Conservation (phyloP, 2,888 invertebrate species). For the Parnassius mnemosyne region DNA sequence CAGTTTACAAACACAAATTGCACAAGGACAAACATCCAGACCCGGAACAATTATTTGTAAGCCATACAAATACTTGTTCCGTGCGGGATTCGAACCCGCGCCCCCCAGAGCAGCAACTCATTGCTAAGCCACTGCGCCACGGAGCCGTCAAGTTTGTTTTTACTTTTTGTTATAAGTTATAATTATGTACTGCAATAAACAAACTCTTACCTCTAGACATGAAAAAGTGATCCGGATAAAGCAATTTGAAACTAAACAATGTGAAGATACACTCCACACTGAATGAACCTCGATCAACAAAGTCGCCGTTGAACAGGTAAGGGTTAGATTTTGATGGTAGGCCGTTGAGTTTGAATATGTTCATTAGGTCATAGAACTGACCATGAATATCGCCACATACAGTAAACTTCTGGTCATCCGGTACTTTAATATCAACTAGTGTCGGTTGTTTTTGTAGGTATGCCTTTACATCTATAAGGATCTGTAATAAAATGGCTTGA, state of each 20-base stretch:
- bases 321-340: slow-evolving; percentile 96
- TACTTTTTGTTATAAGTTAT: too few species aligned
- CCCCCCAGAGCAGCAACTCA: too few species aligned
- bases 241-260: slow-evolving; percentile 96
- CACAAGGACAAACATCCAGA: too few species aligned
- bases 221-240: slow-evolving; percentile 97
- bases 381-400: slow-evolving; percentile 99
- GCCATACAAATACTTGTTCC: too few species aligned
- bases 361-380: slow-evolving; percentile 98
- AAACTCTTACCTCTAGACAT: slow-evolving; percentile 94
- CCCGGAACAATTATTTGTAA: too few species aligned
- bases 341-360: slow-evolving; percentile 98
- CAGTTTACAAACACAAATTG: too few species aligned
- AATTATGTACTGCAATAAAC: too few species aligned
- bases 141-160: too few species aligned
- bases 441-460: slow-evolving; percentile 92
- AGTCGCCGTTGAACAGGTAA: slow-evolving; percentile 99
- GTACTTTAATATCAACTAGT: slow-evolving; percentile 93
- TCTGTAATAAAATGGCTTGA: slow-evolving; percentile 75
- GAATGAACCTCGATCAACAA: slow-evolving; percentile 99
- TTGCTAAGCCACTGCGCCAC: too few species aligned
- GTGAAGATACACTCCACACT: slow-evolving; percentile 99
- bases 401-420: slow-evolving; percentile 94
- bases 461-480: slow-evolving; percentile 93
- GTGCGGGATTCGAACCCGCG: too few species aligned